Evolutionary conservation across 2,888 invertebrate species (phyloP).

Genomic region (Orthosia cruda): DNA sequence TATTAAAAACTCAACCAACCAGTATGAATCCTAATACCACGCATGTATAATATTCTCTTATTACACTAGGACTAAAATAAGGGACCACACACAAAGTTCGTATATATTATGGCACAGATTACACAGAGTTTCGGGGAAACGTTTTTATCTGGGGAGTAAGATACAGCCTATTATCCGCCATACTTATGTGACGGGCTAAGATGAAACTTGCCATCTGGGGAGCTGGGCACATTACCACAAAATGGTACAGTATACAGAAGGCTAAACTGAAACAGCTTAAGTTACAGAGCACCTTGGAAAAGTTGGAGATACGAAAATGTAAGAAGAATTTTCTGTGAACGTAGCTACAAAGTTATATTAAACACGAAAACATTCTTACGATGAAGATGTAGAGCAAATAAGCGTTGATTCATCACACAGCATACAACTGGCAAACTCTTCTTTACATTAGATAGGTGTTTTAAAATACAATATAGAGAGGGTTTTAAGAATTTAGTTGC

Average conservation of each 20-base stretch:
- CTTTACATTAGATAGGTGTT: too few relatives aligned
- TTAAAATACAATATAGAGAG: too few relatives aligned
- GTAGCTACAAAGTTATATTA: too few relatives aligned
- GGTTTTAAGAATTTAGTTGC: too few relatives aligned
- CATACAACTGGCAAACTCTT: too few relatives aligned
- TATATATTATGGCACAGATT: conserved; percentile 58
- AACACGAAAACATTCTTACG: too few relatives aligned
- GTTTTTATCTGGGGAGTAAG: conserved; percentile 64
- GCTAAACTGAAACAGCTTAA: neutral
- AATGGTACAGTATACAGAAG: conserved; percentile 13
- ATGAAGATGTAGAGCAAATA: too few relatives aligned
- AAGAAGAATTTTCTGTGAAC: neutral
- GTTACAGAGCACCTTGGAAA: too few relatives aligned
- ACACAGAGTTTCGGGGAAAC: conserved; percentile 48
- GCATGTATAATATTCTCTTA: conserved; percentile 29
- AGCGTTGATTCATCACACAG: too few relatives aligned
- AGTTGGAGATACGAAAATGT: neutral
- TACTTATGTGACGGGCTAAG: conserved; percentile 65
- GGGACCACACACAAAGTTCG: conserved; percentile 45
- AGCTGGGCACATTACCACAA: conserved; percentile 17
- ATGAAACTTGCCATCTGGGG: conserved; percentile 57
- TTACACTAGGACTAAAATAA: conserved; percentile 47
- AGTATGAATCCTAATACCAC: neutral
- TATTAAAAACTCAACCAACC: conserved; percentile 24
- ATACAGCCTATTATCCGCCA: conserved; percentile 56